phyloP scores from a whole-genome alignment of 2,113 vertebrate species.

The Gyps fulvus region DNA sequence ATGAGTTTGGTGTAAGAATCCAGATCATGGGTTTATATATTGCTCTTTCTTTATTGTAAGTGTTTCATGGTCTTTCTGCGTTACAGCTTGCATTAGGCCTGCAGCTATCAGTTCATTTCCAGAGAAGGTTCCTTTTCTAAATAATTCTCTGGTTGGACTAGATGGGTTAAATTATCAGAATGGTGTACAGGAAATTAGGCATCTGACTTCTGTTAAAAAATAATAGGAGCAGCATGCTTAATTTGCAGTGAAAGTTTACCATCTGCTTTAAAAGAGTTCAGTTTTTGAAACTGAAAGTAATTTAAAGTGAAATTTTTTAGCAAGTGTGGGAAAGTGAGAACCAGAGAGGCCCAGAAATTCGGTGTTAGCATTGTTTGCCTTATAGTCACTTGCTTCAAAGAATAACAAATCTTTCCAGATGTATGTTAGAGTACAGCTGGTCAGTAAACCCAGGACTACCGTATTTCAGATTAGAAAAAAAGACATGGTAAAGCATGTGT shows the following conservation, averaged over 20 bases:
- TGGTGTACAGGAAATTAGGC: background rate
- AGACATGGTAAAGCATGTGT: background rate
- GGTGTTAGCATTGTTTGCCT: background rate
- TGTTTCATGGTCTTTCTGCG: background rate
- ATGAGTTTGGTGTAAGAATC: background rate
- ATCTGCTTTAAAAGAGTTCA: background rate
- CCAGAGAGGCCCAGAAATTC: background rate
- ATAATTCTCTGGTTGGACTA: background rate
- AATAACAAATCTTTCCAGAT: background rate
- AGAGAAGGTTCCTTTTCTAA: background rate
- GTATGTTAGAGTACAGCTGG: background rate
- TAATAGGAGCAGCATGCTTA: background rate
- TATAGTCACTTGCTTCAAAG: background rate
- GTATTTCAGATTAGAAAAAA: background rate
- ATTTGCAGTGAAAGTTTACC: background rate
- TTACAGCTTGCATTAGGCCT: background rate
- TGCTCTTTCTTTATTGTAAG: background rate
- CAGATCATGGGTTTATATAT: background rate
- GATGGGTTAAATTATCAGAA: background rate
- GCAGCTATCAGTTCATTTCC: background rate
- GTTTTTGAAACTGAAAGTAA: background rate
- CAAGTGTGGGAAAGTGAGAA: background rate
- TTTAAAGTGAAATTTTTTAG: background rate
- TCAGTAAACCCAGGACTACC: background rate
- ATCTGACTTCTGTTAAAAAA: background rate